These are phyloP conservation scores for Diplazon laetatorius DNA, from an alignment of 2,888 invertebrate species.

Conservation along the genomic window DNA sequence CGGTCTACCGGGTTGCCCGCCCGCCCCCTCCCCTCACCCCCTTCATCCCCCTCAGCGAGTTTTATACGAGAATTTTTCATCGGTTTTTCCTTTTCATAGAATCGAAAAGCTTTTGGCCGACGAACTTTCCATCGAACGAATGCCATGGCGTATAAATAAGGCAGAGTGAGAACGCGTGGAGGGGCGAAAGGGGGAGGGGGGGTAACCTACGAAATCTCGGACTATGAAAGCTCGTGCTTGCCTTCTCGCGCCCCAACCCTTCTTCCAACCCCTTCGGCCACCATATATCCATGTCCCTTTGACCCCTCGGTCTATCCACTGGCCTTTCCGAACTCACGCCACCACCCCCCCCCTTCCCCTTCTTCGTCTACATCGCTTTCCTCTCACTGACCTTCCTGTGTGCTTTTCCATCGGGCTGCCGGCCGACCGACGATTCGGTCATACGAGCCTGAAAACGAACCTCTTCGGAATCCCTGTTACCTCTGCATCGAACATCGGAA, in stretches of 20 bases:
- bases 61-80: slow-evolving; percentile 53
- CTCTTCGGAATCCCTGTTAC: background rate
- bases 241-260: background rate
- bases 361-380: background rate
- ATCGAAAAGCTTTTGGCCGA: slow-evolving; percentile 14
- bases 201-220: slow-evolving; percentile 46
- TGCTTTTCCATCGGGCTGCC: slow-evolving; percentile 35
- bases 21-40: too few relatives aligned
- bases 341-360: background rate
- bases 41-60: too few relatives aligned
- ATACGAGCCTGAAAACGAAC: slow-evolving; percentile 7
- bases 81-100: slow-evolving; percentile 32
- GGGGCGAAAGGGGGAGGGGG: too few relatives aligned
- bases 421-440: background rate
- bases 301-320: background rate
- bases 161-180: slow-evolving; percentile 12
- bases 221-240: slow-evolving; percentile 32
- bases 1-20: slow-evolving; percentile 35
- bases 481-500: slow-evolving; percentile 26
- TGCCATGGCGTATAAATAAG: slow-evolving; percentile 21
- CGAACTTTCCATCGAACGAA: slow-evolving; percentile 37
- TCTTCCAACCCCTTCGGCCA: background rate
- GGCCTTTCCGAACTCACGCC: slow-evolving; percentile 5
- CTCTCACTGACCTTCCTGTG: slow-evolving; percentile 31
- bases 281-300: background rate